Percentiles rank a stretch among this genome's conserved stretches.
Conservation (phyloP, 2,113 vertebrate genomes). For the Sander lucioperca region DNA sequence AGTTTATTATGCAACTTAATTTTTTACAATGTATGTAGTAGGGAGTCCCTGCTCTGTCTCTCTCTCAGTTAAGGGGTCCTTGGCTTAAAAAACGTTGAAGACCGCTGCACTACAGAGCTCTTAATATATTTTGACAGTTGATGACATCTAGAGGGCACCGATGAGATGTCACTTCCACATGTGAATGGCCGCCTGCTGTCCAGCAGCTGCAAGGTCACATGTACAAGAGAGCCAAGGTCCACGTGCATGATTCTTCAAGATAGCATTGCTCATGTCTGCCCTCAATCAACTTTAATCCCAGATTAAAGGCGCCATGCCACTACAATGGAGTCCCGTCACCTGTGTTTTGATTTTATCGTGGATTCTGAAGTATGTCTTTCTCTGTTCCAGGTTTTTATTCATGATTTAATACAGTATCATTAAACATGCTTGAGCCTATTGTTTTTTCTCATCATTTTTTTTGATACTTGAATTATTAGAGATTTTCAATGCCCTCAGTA, state of each 20-base stretch:
- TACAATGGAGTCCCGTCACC: slow-evolving; percentile 27
- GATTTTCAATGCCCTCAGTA: too few relatives aligned
- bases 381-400: slow-evolving; percentile 3
- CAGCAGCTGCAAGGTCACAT: slow-evolving; percentile 60
- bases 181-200: slow-evolving; percentile 22
- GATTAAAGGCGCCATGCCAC: slow-evolving; percentile 75
- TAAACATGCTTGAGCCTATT: not conserved
- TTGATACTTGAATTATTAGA: not conserved
- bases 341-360: slow-evolving; percentile 54
- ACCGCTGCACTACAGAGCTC: not conserved
- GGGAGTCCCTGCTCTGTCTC: too few relatives aligned
- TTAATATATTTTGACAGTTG: not conserved
- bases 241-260: slow-evolving; percentile 76
- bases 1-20: too few relatives aligned
- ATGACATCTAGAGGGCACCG: slow-evolving; percentile 62
- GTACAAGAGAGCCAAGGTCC: slow-evolving; percentile 45
- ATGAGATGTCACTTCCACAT: slow-evolving; percentile 13
- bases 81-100: too few relatives aligned
- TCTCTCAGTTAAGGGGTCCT: too few relatives aligned
- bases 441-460: not conserved
- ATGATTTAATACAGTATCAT: not conserved
- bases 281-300: slow-evolving; percentile 81
- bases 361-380: slow-evolving; percentile 41
- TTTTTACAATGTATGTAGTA: too few relatives aligned
- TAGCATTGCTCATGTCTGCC: slow-evolving; percentile 73